phyloP scores from a whole-genome alignment of 1,140 invertebrate genomes.

The Trachymyrmex cornetzi region DNA sequence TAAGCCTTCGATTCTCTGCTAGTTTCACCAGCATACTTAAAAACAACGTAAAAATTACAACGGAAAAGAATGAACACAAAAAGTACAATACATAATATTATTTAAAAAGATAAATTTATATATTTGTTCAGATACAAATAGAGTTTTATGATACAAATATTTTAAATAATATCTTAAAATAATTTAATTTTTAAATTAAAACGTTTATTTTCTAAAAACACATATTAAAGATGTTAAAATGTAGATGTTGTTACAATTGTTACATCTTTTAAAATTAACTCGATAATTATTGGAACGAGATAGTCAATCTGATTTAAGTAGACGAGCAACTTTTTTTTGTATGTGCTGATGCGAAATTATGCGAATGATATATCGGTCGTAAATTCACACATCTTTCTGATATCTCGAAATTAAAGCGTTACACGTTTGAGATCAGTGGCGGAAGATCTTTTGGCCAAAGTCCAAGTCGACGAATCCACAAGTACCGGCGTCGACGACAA shows the following conservation, averaged over 20 bases:
- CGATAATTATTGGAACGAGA: not conserved
- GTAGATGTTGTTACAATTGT: not conserved
- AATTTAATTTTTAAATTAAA: too few species aligned
- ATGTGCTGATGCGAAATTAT: not conserved
- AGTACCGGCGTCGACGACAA: slow-evolving; percentile 59
- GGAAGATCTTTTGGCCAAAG: slow-evolving; percentile 62
- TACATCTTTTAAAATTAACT: not conserved
- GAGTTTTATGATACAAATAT: too few species aligned
- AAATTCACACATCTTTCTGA: slow-evolving; percentile 16
- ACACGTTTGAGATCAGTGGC: slow-evolving; percentile 41
- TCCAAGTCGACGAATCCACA: slow-evolving; percentile 67
- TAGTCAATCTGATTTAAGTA: not conserved
- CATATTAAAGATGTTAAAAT: not conserved
- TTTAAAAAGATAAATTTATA: not conserved
- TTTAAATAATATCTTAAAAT: too few species aligned
- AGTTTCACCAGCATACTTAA: slow-evolving; percentile 16
- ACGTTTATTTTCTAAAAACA: not conserved
- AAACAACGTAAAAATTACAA: slow-evolving; percentile 28
- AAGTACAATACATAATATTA: not conserved
- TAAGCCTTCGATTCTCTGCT: not conserved
- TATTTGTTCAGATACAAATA: too few species aligned
- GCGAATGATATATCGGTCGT: not conserved
- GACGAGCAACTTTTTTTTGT: not conserved
- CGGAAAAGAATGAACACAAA: not conserved
- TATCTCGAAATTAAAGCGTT: slow-evolving; percentile 58